Conservation (phyloP, 2,797 vertebrate species). For the Sebastes minor region DNA sequence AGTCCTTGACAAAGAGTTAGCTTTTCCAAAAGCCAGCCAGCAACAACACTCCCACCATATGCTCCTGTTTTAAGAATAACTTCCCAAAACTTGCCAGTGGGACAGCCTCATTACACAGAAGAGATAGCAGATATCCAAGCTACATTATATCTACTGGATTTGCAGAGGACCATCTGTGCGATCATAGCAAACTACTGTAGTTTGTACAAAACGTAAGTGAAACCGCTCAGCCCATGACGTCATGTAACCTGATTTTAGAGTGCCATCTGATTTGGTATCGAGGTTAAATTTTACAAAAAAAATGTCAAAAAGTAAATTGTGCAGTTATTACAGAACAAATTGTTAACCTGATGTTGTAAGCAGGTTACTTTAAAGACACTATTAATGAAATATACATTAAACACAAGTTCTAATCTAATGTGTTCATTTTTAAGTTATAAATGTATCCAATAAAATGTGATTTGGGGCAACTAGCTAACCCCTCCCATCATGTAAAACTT, state of each 20-base stretch:
- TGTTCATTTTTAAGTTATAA: background rate
- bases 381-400: background rate
- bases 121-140: constrained; percentile 6
- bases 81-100: constrained; percentile 27
- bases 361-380: background rate
- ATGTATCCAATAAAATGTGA: background rate
- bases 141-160: constrained; percentile 19
- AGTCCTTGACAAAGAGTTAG: constrained; percentile 45
- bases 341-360: background rate
- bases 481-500: background rate
- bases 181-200: background rate
- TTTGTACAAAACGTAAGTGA: background rate
- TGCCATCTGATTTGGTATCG: background rate
- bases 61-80: constrained; percentile 52
- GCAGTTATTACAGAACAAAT: background rate
- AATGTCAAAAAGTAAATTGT: background rate
- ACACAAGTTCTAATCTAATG: background rate
- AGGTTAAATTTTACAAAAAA: background rate
- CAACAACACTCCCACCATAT: constrained; percentile 51
- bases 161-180: constrained; percentile 24
- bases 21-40: constrained; percentile 40
- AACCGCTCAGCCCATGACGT: background rate
- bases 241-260: background rate
- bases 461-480: background rate
- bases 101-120: constrained; percentile 24